phyloP scores from a whole-genome alignment of 2,797 vertebrate genomes.

The Holocentrus rufus region DNA sequence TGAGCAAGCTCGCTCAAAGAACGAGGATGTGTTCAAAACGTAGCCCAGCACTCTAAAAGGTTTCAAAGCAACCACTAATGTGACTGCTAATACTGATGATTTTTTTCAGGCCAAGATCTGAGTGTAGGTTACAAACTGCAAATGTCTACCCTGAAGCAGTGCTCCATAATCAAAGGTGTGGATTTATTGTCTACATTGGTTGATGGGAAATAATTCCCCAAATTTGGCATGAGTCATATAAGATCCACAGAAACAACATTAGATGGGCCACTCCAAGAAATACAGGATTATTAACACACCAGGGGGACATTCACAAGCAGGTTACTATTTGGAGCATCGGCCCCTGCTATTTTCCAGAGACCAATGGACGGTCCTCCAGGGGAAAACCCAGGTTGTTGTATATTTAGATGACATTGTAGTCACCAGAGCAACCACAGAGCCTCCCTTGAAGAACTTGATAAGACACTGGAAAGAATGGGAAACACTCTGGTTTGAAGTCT shows the following conservation, averaged over 20 bases:
- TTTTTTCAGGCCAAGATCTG: conserved; percentile 9
- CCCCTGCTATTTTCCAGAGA: neutral
- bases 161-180: neutral
- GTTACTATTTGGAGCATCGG: neutral
- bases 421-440: neutral
- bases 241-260: neutral
- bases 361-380: conserved; percentile 1
- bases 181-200: neutral
- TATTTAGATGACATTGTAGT: conserved; percentile 10
- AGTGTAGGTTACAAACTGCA: neutral
- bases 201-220: neutral
- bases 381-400: neutral
- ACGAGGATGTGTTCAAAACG: conserved; percentile 8
- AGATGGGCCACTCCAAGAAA: neutral
- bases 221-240: neutral
- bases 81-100: neutral
- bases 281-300: neutral
- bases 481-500: neutral
- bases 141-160: conserved; percentile 10
- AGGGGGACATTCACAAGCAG: conserved; percentile 2
- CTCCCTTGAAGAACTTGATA: conserved; percentile 2
- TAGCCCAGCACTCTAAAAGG: conserved; percentile 3
- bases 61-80: neutral
- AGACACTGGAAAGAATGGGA: neutral
- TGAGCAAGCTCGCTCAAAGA: neutral